Evolutionary conservation across 2,797 vertebrate genomes (phyloP), one percentile per base, ranked within the genome.

Genomic region (Nyctalus aviator): DNA sequence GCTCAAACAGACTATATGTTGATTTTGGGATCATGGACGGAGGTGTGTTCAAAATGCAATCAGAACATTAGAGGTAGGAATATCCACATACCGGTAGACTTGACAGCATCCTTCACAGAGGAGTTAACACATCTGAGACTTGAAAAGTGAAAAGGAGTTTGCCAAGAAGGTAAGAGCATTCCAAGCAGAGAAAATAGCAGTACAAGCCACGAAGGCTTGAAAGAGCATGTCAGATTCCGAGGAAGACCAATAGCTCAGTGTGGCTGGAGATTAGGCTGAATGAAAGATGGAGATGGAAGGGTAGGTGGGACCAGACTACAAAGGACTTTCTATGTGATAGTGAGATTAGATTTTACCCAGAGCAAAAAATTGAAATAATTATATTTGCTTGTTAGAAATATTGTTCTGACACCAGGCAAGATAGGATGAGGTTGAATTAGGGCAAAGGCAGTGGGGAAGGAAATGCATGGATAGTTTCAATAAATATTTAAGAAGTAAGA

Each of bases 141-240:
- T 91, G 87, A 91, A 88, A 66, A 23, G 81, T 76, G 37, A 78
- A 93, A 84, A 86, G 57, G 32, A 13, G 0, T 83, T 95, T 91
- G 30, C 81, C 87, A 94, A 90, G 71, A 23, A 17, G 30, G 25
- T 53, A 41, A 83, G 41, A 78, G 30, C 73, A 85, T 84, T 91
- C 77, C 73, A 93, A 73, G 18, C 4, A 81, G 35, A 95, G 73
- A 72, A 90, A 91, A 84, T 12, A 59, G 21, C 13, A 5, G 5
- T 44, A 21, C 44, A 95, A 78, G 64, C 35, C 64, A 75, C 2
- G 73, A 83, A 82, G 71, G 27, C 69, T 91, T 71, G 55, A 88
- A 69, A 86, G 57, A 90, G 69, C 66, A 30, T 21, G 64, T 79
- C 82, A 75, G 77, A 53, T 72, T 59, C 32, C n/a, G 69, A 75